Evolutionary conservation across 2,797 vertebrate species (phyloP), one percentile per base, ranked within the genome.

Genomic region (Oophaga sylvatica): DNA sequence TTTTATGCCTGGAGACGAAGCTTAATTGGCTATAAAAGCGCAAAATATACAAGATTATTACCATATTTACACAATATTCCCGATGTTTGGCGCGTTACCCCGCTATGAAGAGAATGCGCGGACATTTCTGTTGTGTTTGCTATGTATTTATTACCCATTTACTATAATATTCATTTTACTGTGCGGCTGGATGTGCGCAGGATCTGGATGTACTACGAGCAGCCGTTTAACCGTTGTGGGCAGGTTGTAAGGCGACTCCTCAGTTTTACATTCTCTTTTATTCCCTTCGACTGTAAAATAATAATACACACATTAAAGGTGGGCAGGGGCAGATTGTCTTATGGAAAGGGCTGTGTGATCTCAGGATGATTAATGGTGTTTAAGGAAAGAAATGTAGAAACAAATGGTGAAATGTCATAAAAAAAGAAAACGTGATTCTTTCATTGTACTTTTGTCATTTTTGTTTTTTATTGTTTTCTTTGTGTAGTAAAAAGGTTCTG

Each of bases 11-110:
- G 10, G 8, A 73, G 56, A 29, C 31, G 45, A 75, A 60, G 68
- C 79, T 84, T 84, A 84, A 84, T 84, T 84, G 57, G 41, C 82
- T 45, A 62, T 84, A 84, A 84, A 83, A 83, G 41, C 26, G 60
- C 56, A 75, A 84, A 62, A 35, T 22, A 60, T 75, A 59, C 48
- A 29, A 84, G 57, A 60, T 35, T 73, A 84, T 62, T 41, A 60
- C 68, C 53, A 1, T 45, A 35, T 75, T 60, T 75, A n/a, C 26
- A 60, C n/a, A 60, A 31, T 59, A 26, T 75, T 65, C 59, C 79
- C 6, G 57, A 45, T 63, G 79, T 15, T 0, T 17, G n/a, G 31
- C 31, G 16, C 41, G 20, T 80, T 15, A 73, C 22, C 19, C 3
- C 26, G 15, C 31, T 5, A 75, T 26, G 41, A 84, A 9, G 29